A percentile compares a stretch with the other conserved stretches of the same genome.
Evolutionary conservation across 2,888 invertebrate genomes (phyloP).

Genomic region (Idaea aversata): DNA sequence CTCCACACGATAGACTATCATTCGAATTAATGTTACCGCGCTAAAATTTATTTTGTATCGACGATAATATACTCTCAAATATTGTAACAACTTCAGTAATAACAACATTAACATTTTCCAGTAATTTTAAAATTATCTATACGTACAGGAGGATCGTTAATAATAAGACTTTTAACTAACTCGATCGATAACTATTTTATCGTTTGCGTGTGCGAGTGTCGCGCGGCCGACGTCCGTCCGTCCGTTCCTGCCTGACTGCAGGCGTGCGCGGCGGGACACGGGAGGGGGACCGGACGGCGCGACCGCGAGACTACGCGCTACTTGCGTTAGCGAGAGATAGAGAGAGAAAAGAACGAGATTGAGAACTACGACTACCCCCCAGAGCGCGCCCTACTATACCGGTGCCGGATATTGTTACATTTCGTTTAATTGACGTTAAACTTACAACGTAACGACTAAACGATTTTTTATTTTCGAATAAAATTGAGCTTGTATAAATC

Average conservation of each 20-base stretch:
- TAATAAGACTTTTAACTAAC: slow-evolving; percentile 66
- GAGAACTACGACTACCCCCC: slow-evolving; percentile 42
- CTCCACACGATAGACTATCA: slow-evolving; percentile 58
- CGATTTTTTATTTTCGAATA: slow-evolving; percentile 54
- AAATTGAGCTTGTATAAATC: slow-evolving; percentile 77
- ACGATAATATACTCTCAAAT: slow-evolving; percentile 80
- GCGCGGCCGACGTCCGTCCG: slow-evolving; percentile 17
- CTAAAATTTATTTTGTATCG: slow-evolving; percentile 68
- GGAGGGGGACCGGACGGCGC: background rate
- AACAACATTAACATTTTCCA: slow-evolving; percentile 79
- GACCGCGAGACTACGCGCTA: slow-evolving; percentile 8
- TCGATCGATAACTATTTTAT: slow-evolving; percentile 57
- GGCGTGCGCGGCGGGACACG: background rate
- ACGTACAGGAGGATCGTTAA: slow-evolving; percentile 59
- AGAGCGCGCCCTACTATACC: slow-evolving; percentile 39
- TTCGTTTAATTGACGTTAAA: slow-evolving; percentile 71
- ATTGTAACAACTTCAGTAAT: slow-evolving; percentile 80
- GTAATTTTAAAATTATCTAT: slow-evolving; percentile 72
- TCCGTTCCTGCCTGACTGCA: background rate
- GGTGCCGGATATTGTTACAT: slow-evolving; percentile 34
- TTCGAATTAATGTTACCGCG: slow-evolving; percentile 56
- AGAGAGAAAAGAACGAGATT: slow-evolving; percentile 36
- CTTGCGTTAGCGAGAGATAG: slow-evolving; percentile 34
- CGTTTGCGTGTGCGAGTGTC: slow-evolving; percentile 21
- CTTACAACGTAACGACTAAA: slow-evolving; percentile 71